A percentile compares a stretch with the other conserved stretches of the same genome.
Evolutionary conservation across 2,888 invertebrate genomes (phyloP).

Genomic region (Tanypteryx hageni): DNA sequence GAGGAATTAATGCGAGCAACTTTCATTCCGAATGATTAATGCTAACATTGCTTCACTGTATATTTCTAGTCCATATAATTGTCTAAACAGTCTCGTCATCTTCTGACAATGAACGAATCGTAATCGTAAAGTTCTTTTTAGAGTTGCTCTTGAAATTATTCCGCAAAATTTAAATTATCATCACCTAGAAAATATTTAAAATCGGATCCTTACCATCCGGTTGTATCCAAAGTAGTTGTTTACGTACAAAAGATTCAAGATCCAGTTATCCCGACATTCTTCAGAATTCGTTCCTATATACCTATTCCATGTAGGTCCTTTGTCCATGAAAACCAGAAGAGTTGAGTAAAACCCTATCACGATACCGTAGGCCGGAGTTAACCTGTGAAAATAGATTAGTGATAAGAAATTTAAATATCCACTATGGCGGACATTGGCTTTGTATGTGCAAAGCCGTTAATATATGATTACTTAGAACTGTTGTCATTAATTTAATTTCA

Average conservation of each 20-base stretch:
- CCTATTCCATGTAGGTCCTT: conserved; percentile 64
- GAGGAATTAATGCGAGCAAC: no score
- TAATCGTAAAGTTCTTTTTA: no score
- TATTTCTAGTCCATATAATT: no score
- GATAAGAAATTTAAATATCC: neutral
- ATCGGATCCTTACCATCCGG: conserved; percentile 36
- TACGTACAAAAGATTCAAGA: conserved; percentile 64
- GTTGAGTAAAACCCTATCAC: conserved; percentile 63
- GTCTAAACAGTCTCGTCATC: no score
- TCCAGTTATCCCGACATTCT: conserved; percentile 55
- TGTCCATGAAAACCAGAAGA: conserved; percentile 36
- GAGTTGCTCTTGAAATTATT: no score
- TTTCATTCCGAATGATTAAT: no score
- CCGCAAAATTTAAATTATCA: neutral
- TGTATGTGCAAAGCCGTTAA: no score
- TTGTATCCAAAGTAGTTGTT: conserved; percentile 65
- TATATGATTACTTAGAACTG: no score
- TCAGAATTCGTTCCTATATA: conserved; percentile 49
- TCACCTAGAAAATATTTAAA: neutral
- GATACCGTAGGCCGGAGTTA: conserved; percentile 64
- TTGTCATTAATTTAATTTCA: no score
- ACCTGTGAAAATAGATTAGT: conserved; percentile 3
- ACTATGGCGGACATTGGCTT: no score
- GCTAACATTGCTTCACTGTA: no score
- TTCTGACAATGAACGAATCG: no score